These are phyloP conservation scores for Ophion obscuratus DNA, from an alignment of 2,888 invertebrate genomes.

Conservation along the genomic window DNA sequence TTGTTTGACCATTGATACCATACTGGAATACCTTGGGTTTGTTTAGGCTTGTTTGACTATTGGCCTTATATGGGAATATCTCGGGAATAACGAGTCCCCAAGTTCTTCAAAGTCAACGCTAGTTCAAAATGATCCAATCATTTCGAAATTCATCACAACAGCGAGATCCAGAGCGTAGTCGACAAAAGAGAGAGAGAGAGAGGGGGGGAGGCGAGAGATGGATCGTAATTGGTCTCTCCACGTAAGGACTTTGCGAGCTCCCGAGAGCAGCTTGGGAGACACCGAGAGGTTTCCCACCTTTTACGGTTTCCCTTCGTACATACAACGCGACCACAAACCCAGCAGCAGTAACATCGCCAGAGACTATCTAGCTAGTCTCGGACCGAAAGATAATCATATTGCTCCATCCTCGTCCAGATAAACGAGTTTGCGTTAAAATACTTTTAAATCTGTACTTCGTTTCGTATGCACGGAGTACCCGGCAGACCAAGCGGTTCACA, in stretches of 20 bases:
- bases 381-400: conserved; percentile 33
- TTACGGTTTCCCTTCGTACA: conserved; percentile 82
- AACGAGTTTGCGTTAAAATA: no score
- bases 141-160: no score
- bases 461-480: no score
- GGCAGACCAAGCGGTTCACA: no score
- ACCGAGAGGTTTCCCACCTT: conserved; percentile 84
- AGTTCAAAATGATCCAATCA: no score
- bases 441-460: no score
- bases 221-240: conserved; percentile 4
- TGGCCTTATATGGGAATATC: no score
- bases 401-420: conserved; percentile 13
- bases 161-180: background rate
- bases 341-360: conserved; percentile 26
- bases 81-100: no score
- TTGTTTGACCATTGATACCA: no score
- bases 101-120: no score
- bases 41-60: no score
- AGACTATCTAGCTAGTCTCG: conserved; percentile 33
- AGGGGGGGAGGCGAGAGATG: background rate
- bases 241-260: conserved; percentile 16
- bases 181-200: background rate
- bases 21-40: no score
- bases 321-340: conserved; percentile 22
- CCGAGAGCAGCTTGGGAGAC: conserved; percentile 81